Evolutionary conservation across 2,113 vertebrate species (phyloP), one percentile per base, ranked within the genome.

Genomic region (Sisor rabdophorus): DNA sequence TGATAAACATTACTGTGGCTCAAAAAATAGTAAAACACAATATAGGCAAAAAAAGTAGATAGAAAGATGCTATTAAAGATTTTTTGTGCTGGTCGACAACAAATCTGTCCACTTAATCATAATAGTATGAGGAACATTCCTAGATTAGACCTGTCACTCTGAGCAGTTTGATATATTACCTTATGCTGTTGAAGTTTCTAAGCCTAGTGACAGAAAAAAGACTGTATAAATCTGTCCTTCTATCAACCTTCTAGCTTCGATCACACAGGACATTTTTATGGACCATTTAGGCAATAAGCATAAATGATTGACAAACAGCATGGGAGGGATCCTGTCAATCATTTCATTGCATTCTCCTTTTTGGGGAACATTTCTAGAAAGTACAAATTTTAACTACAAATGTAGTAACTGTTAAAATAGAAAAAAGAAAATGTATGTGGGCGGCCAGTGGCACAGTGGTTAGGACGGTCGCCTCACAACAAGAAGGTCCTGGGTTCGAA

Each of bases 131-230:
- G 1, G 7, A 67, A 15, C 63, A 10, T 7, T 48, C 63, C 40
- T 16, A 24, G n/a, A 67, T 67, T 24, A 47, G 40, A 67, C 22
- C 40, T 47, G 63, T 67, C 63, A 71, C 28, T n/a, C 52, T 36
- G 28, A 54, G 22, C 17, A 56, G 30, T 22, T 56, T 36, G n/a
- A 40, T 40, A 36, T 32, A 53, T 71, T 19, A 71, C 26, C 26
- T 12, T 13, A 71, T 2, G 17, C 48, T 53, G 26, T 22, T 15
- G 1, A 20, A 28, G 16, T 54, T 71, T 71, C 53, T 71, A 20
- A 56, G 40, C 32, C 53, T 40, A 56, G 53, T 56, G 53, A 56
- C 69, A 71, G 53, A 44, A 40, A 30, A 36, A 19, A 71, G 11
- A 50, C 7, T 13, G 47, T 24, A 24, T 24, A 47, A 48, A 47